These are phyloP conservation scores for Pteruthius melanotis DNA, from an alignment of 2,113 vertebrate species.

Conservation along the genomic window DNA sequence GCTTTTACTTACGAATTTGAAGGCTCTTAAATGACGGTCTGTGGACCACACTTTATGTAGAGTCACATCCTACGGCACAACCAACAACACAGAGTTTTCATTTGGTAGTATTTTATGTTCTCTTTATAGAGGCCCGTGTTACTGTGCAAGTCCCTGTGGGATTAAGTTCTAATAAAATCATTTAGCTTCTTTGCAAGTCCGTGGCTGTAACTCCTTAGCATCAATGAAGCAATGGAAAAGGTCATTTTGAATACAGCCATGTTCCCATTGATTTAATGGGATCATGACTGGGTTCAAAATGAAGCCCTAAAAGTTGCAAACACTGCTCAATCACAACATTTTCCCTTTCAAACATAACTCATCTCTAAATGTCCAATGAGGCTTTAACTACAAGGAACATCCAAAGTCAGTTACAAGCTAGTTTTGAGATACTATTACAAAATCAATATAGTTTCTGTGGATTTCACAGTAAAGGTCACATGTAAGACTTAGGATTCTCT, in stretches of 20 bases:
- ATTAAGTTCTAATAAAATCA: slow-evolving; percentile 16
- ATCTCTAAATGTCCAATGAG: background rate
- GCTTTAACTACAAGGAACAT: background rate
- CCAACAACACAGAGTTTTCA: rapidly evolving
- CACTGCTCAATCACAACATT: background rate
- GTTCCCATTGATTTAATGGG: background rate
- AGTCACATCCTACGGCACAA: background rate
- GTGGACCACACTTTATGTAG: background rate
- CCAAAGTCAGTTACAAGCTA: background rate
- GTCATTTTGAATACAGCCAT: background rate
- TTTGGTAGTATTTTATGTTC: background rate
- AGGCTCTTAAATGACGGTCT: background rate
- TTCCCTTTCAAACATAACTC: background rate
- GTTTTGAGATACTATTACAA: background rate
- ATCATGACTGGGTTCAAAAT: background rate
- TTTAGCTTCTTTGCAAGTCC: background rate
- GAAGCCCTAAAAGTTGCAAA: background rate
- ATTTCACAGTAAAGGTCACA: background rate
- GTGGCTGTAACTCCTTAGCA: background rate
- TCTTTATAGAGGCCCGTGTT: background rate
- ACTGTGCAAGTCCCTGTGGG: background rate
- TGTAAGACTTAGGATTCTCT: background rate
- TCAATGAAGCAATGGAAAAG: background rate
- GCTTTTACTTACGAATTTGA: background rate
- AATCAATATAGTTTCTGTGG: background rate